Conservation (phyloP, 2,888 invertebrate genomes). For the Agriotes lineatus region DNA sequence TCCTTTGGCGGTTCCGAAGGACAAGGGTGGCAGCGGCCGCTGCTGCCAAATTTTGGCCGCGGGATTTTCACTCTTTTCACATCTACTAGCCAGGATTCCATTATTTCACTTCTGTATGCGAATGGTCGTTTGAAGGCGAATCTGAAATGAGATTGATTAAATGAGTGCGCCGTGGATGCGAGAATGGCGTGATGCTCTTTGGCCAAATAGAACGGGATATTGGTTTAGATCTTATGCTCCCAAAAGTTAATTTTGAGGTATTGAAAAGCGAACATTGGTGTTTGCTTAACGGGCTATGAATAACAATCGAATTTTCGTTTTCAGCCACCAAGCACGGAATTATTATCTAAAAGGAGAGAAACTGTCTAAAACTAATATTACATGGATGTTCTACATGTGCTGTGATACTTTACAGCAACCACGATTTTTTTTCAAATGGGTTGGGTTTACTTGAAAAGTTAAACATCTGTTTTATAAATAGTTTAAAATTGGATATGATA, state of each 20-base stretch:
- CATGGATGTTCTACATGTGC: too few relatives aligned
- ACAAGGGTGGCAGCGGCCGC: slow-evolving; percentile 67
- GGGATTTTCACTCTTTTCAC: slow-evolving; percentile 87
- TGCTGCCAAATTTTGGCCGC: slow-evolving; percentile 82
- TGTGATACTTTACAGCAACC: too few relatives aligned
- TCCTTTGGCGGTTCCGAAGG: slow-evolving; percentile 84
- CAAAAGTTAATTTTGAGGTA: not conserved
- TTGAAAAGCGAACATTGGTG: not conserved
- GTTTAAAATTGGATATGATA: too few relatives aligned
- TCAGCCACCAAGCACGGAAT: too few relatives aligned
- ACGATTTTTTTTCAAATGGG: too few relatives aligned
- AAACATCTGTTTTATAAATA: too few relatives aligned
- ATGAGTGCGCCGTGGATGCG: not conserved
- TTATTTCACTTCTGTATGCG: slow-evolving; percentile 56
- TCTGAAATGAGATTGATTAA: slow-evolving; percentile 6
- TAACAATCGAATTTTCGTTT: too few relatives aligned
- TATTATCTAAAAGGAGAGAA: too few relatives aligned
- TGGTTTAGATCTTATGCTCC: not conserved
- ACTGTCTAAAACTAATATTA: too few relatives aligned
- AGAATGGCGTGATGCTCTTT: not conserved
- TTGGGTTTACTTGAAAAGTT: too few relatives aligned
- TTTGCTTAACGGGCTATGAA: not conserved
- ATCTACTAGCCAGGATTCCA: slow-evolving; percentile 89
- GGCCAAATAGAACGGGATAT: not conserved
- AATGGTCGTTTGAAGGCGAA: not conserved